Percentiles rank a stretch among this genome's conserved stretches.
Evolutionary conservation across 37 sponge, comb jelly and placozoan genomes (phyloP).

Genomic region (Petrosia ficiformis): DNA sequence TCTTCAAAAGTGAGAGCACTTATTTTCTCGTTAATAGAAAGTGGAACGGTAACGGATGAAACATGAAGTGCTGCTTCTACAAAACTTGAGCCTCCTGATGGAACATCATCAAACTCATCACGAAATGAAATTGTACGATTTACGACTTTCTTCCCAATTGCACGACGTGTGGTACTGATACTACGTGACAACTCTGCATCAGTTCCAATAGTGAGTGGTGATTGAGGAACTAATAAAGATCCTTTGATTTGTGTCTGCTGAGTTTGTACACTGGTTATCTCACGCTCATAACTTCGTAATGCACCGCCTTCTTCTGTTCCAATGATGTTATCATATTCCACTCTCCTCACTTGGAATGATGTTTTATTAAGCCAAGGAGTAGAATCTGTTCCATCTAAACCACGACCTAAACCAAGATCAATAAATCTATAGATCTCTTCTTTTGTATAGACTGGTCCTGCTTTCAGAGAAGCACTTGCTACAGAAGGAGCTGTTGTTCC

Average conservation of each 20-base stretch:
- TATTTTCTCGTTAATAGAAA: background rate
- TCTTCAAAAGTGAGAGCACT: slow-evolving; percentile 20
- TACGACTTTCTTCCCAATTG: slow-evolving; percentile 36
- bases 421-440: slow-evolving; percentile 4
- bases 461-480: background rate
- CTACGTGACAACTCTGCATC: slow-evolving; percentile 38
- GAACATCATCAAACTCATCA: slow-evolving; percentile 37
- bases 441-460: slow-evolving; percentile 1
- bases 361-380: slow-evolving; percentile 39
- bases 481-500: too few relatives aligned
- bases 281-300: slow-evolving; percentile 45
- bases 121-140: slow-evolving; percentile 47
- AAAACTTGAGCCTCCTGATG: background rate
- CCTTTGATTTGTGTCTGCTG: slow-evolving; percentile 22
- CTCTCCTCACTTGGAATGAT: slow-evolving; percentile 39
- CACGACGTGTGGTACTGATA: slow-evolving; percentile 16
- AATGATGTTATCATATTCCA: slow-evolving; percentile 14
- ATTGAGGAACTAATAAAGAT: slow-evolving; percentile 21
- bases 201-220: slow-evolving; percentile 31
- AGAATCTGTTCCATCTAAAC: slow-evolving; percentile 12
- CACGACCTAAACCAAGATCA: slow-evolving; percentile 46
- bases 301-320: slow-evolving; percentile 62
- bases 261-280: slow-evolving; percentile 24
- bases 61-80: background rate
- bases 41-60: background rate